These are phyloP conservation scores for Mormyrops boulengeri DNA, from an alignment of 2,797 vertebrate genomes.

Conservation along the genomic window DNA sequence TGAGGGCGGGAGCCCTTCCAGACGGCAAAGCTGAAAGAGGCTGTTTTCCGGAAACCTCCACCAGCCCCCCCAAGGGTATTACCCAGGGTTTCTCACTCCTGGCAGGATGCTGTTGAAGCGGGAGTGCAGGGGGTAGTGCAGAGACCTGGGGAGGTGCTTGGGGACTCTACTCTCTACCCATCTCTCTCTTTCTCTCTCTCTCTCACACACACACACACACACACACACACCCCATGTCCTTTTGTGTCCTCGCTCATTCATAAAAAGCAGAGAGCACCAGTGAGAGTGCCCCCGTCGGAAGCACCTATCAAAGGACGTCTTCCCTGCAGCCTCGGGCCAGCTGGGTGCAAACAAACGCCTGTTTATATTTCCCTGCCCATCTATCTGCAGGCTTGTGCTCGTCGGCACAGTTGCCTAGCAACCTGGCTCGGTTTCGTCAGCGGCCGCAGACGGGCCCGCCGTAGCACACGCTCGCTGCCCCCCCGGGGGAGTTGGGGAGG, in stretches of 20 bases:
- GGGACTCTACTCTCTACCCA: background rate
- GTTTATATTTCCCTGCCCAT: conserved; percentile 45
- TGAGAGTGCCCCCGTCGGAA: background rate
- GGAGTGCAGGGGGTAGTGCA: conserved; percentile 4
- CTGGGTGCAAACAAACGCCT: conserved; percentile 49
- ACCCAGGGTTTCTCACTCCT: background rate
- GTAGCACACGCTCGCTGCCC: background rate
- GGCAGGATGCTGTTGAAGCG: background rate
- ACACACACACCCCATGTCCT: background rate
- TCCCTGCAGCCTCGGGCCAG: conserved; percentile 33
- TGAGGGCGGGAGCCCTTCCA: background rate
- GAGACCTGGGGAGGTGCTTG: conserved; percentile 24
- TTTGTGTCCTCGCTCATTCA: background rate
- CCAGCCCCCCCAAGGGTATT: background rate
- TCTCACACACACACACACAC: background rate
- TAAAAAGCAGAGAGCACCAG: background rate
- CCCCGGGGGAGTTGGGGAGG: background rate
- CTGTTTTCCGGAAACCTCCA: background rate
- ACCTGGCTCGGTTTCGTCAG: conserved; percentile 41
- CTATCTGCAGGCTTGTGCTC: conserved; percentile 43
- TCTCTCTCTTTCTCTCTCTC: too few relatives aligned
- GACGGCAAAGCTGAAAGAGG: background rate
- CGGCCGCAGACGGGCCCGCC: conserved; percentile 7
- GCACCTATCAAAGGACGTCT: conserved; percentile 18
- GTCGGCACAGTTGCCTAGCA: conserved; percentile 53